phyloP scores from a whole-genome alignment of 2,113 vertebrate genomes.

The Sapayoa aenigma region DNA sequence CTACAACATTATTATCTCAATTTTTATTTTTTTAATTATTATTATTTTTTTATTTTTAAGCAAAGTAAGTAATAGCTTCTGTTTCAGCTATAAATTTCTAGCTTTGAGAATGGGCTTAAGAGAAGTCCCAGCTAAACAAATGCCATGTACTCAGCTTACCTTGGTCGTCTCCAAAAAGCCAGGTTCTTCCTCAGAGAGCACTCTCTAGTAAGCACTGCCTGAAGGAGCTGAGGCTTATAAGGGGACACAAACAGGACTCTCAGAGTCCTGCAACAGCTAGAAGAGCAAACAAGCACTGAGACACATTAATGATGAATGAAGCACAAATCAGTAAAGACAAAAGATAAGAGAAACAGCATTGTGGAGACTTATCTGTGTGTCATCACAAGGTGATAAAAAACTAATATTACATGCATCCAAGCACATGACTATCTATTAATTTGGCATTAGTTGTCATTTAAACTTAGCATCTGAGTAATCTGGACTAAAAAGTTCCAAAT shows the following conservation, averaged over 20 bases:
- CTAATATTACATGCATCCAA: not conserved
- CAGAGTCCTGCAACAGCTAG: not conserved
- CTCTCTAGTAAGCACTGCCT: not conserved
- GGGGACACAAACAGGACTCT: not conserved
- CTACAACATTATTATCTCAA: not conserved
- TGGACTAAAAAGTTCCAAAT: not conserved
- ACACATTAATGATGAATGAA: not conserved
- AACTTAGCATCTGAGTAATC: not conserved
- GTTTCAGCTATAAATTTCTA: not conserved
- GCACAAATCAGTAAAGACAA: not conserved
- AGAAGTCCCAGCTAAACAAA: not conserved
- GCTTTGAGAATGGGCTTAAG: not conserved
- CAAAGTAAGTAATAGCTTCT: not conserved
- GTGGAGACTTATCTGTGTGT: not conserved
- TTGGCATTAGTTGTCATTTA: not conserved
- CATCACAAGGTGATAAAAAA: not conserved
- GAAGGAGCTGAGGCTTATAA: not conserved
- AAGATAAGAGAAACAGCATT: not conserved
- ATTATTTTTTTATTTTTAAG: not conserved
- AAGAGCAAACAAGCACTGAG: not conserved
- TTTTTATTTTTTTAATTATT: not conserved
- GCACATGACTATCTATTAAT: not conserved
- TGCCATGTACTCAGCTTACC: accelerated
- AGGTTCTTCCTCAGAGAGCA: not conserved
- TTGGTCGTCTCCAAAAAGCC: accelerated